Conservation (phyloP, 2,797 vertebrate genomes). For the Clamator glandarius region DNA sequence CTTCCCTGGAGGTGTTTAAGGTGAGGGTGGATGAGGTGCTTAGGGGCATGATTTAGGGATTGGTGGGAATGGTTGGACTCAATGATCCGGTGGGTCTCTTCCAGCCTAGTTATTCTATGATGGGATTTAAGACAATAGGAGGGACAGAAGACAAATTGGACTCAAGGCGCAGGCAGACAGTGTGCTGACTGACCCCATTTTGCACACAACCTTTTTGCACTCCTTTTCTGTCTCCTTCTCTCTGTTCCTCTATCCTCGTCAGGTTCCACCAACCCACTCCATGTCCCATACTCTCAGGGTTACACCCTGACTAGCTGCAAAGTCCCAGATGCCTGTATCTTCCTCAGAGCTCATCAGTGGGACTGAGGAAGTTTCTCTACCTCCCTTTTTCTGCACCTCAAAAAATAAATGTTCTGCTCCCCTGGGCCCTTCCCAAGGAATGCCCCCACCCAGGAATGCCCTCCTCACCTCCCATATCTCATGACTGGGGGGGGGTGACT, state of each 20-base stretch:
- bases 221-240: neutral
- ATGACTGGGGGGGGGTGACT: too few relatives aligned
- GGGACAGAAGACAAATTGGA: too few relatives aligned
- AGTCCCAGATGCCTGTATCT: neutral
- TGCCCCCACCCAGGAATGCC: fast-evolving
- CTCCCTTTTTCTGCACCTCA: neutral
- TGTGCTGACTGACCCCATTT: neutral
- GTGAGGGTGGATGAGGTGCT: too few relatives aligned
- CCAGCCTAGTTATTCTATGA: too few relatives aligned
- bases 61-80: too few relatives aligned
- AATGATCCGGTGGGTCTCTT: too few relatives aligned
- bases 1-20: too few relatives aligned
- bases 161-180: too few relatives aligned
- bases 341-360: neutral
- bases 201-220: neutral
- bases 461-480: neutral
- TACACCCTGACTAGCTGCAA: neutral
- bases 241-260: neutral
- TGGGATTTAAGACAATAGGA: too few relatives aligned
- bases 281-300: neutral
- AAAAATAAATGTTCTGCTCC: neutral
- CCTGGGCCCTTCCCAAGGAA: neutral
- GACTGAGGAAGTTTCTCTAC: neutral
- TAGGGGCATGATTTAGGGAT: too few relatives aligned
- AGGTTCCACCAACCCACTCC: neutral